phyloP scores from a whole-genome alignment of 2,888 invertebrate species.

The Seladonia tumulorum region DNA sequence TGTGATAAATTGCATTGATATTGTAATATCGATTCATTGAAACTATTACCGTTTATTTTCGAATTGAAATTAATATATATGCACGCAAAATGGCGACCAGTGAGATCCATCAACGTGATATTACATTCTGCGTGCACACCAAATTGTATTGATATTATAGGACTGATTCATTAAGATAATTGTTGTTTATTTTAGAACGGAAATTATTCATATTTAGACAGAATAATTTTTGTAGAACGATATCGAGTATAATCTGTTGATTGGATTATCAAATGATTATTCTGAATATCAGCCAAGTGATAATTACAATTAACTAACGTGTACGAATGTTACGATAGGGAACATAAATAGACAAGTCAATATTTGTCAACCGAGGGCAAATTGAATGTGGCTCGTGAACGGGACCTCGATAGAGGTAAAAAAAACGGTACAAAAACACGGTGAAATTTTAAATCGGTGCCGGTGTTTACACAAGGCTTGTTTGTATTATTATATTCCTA shows the following conservation, averaged over 20 bases:
- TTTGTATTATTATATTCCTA: background rate
- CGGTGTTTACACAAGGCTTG: background rate
- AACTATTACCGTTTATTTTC: no score
- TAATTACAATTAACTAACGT: background rate
- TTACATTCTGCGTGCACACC: background rate
- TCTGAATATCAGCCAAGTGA: background rate
- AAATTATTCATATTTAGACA: background rate
- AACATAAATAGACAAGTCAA: background rate
- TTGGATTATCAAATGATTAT: background rate
- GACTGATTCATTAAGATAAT: background rate
- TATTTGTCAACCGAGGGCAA: background rate
- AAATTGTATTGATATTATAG: background rate
- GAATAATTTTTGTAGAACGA: background rate
- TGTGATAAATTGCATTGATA: no score
- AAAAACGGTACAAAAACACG: background rate
- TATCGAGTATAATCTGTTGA: background rate
- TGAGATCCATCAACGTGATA: background rate
- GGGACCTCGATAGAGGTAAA: background rate
- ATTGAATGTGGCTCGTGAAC: background rate
- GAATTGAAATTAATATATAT: no score
- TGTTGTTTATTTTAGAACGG: background rate
- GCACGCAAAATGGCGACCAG: no score
- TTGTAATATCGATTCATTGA: no score
- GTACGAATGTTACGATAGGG: background rate
- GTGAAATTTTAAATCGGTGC: background rate